Evolutionary conservation across 2,113 vertebrate genomes (phyloP), one percentile per base, ranked within the genome.

Genomic region (Pterocles orientalis): DNA sequence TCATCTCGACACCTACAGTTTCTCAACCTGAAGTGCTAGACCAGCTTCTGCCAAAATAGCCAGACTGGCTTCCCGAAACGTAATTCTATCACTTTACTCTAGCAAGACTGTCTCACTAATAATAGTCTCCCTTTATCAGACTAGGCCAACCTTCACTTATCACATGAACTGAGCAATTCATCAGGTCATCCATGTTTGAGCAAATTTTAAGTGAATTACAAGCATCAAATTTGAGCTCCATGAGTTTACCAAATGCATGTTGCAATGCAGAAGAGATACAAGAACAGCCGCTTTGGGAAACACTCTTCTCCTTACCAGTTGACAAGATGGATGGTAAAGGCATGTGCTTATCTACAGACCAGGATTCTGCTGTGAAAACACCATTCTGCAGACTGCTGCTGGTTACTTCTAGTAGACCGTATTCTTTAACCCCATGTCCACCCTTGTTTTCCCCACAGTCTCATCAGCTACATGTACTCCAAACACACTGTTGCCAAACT

Each of bases 161-260:
- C 21, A 23, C 0, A 61, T 0, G 0, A 85, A 39, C 15, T 0
- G 0, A 79, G 14, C 24, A 65, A 90, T 33, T 39, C 18, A 31
- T 1, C 1, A 0, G 4, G 29, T 19, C 28, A 34, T 18, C 34
- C 31, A 16, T 1, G 9, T 53, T 3, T 34, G 18, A 48, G 20
- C 15, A 65, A 56, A 62, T 5, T 25, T 39, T 1, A 62, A 34
- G 9, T 18, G 16, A 80, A 83, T 29, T 54, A n/a, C 16, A 82
- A 70, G 3, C 2, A 60, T 19, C 57, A 39, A 3, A 70, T 28
- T 9, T 33, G 39, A 83, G 41, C 26, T 78, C 51, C 20, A 34
- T 6, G 75, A 87, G 48, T 85, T 71, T 53, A 89, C 39, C 81
- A 21, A 79, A 75, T 3, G 9, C 31, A 6, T 68, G 58, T 28